phyloP scores from a whole-genome alignment of 2,888 invertebrate genomes.

The Omphaloscelis lunosa region DNA sequence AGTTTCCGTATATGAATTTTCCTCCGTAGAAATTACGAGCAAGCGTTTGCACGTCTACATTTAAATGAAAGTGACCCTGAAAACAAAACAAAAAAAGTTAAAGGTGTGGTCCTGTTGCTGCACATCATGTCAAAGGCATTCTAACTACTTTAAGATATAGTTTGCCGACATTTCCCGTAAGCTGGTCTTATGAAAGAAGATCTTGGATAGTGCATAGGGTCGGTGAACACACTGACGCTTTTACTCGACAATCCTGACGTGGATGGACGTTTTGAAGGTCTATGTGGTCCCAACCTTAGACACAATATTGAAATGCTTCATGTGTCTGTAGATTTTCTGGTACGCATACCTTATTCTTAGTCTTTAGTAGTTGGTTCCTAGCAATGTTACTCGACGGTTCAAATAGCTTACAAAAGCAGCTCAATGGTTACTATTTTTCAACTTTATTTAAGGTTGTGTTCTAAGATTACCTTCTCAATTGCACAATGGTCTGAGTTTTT shows the following conservation, averaged over 20 bases:
- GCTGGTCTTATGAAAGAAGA: neutral
- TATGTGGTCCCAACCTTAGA: neutral
- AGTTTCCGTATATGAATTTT: conserved; percentile 60
- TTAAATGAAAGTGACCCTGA: conserved; percentile 51
- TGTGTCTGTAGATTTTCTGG: neutral
- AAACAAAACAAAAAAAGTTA: conserved; percentile 1
- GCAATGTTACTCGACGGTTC: neutral
- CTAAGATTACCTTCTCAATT: conserved; percentile 54
- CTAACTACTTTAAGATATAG: neutral
- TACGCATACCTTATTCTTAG: neutral
- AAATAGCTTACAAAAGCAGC: neutral
- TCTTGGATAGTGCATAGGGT: too few species aligned
- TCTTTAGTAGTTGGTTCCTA: neutral
- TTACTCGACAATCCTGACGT: too few species aligned
- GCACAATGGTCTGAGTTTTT: conserved; percentile 53
- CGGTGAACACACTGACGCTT: neutral
- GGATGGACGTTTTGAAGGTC: neutral
- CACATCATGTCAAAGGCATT: neutral
- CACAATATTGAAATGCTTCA: neutral
- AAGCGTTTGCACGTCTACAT: conserved; percentile 43
- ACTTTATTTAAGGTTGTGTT: neutral
- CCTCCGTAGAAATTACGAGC: conserved; percentile 57
- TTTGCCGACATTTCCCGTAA: neutral
- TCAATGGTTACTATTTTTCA: too few species aligned
- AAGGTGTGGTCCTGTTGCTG: neutral